Base-by-base conservation (phyloP, 2,797 vertebrate genomes). In the Galago senegalensis region DNA sequence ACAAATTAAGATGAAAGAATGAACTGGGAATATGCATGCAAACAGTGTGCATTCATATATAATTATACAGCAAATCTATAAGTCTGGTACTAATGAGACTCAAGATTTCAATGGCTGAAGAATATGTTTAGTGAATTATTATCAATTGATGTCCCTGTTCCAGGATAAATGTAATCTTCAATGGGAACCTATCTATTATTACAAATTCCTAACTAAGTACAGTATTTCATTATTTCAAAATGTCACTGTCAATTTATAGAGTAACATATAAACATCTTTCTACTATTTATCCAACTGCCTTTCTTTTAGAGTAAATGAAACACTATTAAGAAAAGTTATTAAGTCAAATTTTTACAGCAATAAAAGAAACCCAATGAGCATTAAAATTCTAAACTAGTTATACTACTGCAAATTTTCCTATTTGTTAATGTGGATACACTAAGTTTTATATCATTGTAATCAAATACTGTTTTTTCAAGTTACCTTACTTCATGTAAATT, bases 161-260 rank as follows among this genome's bases (percentile, higher is more conserved):
- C 72, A 98, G 98, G 97, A 97, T 98, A 98, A 98, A 97, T 94
- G 75, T 98, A 98, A 98, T 98, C 97, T 98, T 98, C 96, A 98
- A 98, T 97, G 97, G 98, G 97, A 98, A 98, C 91, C 98, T 73
- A 97, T 23, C 97, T 97, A 98, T 98, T 98, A 98, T 97, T 98
- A 98, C 92, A 98, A 98, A 99, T 98, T 98, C 98, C 97, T 98
- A 97, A 98, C 94, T 98, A 98, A 98, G 97, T 94, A 98, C 73
- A 97, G 97, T 97, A 97, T 92, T 98, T 98, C 96, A 98, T 97
- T 98, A 98, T 97, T 98, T 98, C 40, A 96, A 98, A 99, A 98
- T 98, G 98, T 98, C 98, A 98, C 63, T 98, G 96, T 97, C 97
- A 98, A 97, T 97, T 98, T 98, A 98, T 0, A 98, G 94, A 98